Conservation (phyloP, 2,888 invertebrate species). For the Macaria liturata region DNA sequence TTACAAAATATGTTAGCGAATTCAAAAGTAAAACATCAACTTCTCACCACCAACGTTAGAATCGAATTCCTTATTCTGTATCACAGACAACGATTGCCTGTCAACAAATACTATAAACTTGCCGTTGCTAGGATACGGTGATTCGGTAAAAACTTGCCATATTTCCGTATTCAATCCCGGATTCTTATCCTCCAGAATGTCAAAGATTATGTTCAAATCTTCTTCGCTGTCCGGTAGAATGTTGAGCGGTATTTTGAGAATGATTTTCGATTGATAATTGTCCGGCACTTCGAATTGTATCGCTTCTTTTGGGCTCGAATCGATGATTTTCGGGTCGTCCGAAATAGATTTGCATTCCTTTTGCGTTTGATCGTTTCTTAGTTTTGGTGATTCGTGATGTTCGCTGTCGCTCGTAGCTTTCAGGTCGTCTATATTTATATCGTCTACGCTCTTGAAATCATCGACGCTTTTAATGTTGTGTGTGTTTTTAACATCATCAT, state of each 20-base stretch:
- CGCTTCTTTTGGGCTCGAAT: slow-evolving; percentile 37
- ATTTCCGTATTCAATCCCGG: slow-evolving; percentile 67
- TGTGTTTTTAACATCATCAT: too few species aligned
- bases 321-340: slow-evolving; percentile 41
- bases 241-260: slow-evolving; percentile 57
- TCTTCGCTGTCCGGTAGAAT: slow-evolving; percentile 65
- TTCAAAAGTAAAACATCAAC: slow-evolving; percentile 59
- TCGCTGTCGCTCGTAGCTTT: slow-evolving; percentile 31
- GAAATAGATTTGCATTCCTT: slow-evolving; percentile 18
- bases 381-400: slow-evolving; percentile 32
- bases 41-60: slow-evolving; percentile 61
- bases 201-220: slow-evolving; percentile 65
- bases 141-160: slow-evolving; percentile 58
- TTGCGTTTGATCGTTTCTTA: slow-evolving; percentile 29
- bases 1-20: too few species aligned
- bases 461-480: too few species aligned
- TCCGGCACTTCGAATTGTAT: slow-evolving; percentile 34
- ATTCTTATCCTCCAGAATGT: slow-evolving; percentile 68
- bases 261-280: slow-evolving; percentile 51
- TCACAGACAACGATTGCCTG: slow-evolving; percentile 56
- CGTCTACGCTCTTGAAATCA: too few species aligned
- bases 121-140: slow-evolving; percentile 54
- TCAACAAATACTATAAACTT: slow-evolving; percentile 61
- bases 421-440: slow-evolving; percentile 2
- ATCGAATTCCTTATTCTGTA: slow-evolving; percentile 59